Conservation (phyloP, 2,113 vertebrate genomes). For the Ictalurus punctatus region DNA sequence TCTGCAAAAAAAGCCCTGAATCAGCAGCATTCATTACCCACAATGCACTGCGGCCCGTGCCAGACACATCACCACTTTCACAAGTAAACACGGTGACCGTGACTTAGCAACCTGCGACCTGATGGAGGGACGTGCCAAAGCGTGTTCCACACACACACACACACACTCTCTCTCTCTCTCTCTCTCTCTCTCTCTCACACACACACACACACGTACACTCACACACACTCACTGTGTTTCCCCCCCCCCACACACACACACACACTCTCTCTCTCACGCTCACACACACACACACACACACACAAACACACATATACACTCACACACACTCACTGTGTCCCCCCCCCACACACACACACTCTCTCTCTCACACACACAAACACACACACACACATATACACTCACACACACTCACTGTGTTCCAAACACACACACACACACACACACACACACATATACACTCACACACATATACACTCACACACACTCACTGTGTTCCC, state of each 20-base stretch:
- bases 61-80: slow-evolving; percentile 52
- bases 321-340: too few species aligned
- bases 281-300: not conserved
- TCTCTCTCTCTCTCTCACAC: too few species aligned
- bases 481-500: not conserved
- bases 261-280: too few species aligned
- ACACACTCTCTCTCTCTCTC: too few species aligned
- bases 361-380: too few species aligned
- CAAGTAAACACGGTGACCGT: slow-evolving; percentile 61
- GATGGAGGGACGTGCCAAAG: not conserved
- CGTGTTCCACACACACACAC: not conserved
- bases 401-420: too few species aligned
- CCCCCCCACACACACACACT: not conserved
- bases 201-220: not conserved
- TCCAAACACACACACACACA: too few species aligned
- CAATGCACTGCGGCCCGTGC: slow-evolving; percentile 33
- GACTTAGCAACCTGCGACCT: slow-evolving; percentile 66
- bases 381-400: too few species aligned
- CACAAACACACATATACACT: not conserved
- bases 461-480: too few species aligned
- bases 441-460: not conserved
- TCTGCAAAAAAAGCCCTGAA: slow-evolving; percentile 45
- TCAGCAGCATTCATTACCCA: slow-evolving; percentile 47
- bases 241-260: not conserved
- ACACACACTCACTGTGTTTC: not conserved